phyloP scores from a whole-genome alignment of 2,113 vertebrate species.

The Solenodon paradoxus region DNA sequence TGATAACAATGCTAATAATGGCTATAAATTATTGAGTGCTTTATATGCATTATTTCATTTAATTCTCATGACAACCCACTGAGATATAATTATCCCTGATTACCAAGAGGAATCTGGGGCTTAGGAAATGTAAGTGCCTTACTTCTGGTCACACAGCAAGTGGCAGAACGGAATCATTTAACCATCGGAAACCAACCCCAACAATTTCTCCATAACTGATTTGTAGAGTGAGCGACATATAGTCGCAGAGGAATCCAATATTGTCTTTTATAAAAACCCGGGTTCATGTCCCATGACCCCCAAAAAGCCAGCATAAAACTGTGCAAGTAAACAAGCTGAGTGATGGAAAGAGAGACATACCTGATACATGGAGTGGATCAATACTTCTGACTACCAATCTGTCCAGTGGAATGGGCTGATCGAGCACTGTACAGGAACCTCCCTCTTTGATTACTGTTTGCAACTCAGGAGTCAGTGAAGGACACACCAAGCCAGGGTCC shows the following conservation, averaged over 20 bases:
- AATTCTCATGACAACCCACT: neutral
- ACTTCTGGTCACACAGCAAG: neutral
- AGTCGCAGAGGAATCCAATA: neutral
- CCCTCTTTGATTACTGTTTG: constrained; percentile 90
- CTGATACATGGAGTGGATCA: constrained; percentile 79
- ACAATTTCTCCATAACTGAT: neutral
- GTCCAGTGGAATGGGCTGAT: constrained; percentile 93
- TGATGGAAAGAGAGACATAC: constrained; percentile 35
- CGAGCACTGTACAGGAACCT: constrained; percentile 86
- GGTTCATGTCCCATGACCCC: neutral
- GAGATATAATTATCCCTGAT: neutral
- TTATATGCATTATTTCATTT: neutral
- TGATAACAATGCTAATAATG: neutral
- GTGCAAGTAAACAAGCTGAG: neutral
- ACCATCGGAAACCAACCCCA: neutral
- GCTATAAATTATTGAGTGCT: neutral
- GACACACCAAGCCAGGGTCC: constrained; percentile 81
- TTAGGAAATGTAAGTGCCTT: neutral
- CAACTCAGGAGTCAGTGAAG: constrained; percentile 87
- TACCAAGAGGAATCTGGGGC: neutral
- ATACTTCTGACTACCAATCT: constrained; percentile 88
- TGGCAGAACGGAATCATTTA: neutral
- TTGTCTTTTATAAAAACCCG: neutral
- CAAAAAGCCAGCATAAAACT: neutral
- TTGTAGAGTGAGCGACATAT: neutral